Evolutionary conservation across 2,797 vertebrate genomes (phyloP).

Genomic region (Eidolon dupreanum): DNA sequence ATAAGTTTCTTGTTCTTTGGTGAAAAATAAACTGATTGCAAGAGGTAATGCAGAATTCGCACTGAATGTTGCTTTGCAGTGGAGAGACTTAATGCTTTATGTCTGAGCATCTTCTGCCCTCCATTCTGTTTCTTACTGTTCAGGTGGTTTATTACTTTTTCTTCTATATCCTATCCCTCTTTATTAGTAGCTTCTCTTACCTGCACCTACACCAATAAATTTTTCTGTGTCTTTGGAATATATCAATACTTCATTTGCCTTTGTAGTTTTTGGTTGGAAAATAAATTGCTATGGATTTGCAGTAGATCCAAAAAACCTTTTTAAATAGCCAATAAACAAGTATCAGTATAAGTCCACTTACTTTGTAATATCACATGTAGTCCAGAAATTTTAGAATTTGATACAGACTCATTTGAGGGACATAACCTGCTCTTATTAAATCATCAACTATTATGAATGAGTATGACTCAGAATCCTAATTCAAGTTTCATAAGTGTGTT

Average conservation of each 20-base stretch:
- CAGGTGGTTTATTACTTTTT: background rate
- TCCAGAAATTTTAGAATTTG: background rate
- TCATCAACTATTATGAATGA: background rate
- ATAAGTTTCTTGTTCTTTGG: background rate
- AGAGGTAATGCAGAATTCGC: background rate
- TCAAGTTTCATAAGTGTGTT: background rate
- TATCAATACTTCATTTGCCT: background rate
- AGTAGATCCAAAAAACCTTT: background rate
- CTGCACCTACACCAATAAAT: background rate
- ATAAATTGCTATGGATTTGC: background rate
- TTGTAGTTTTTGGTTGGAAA: conserved; percentile 5
- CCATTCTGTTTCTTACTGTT: background rate
- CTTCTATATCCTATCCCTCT: background rate
- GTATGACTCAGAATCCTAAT: background rate
- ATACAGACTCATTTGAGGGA: background rate
- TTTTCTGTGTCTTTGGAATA: background rate
- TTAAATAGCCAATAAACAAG: background rate
- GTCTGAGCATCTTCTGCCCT: background rate
- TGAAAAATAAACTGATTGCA: background rate
- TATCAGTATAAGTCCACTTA: background rate
- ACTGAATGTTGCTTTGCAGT: background rate
- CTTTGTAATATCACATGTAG: background rate
- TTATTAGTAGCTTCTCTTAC: background rate
- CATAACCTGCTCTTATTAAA: background rate
- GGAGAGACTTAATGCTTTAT: background rate